Conservation (phyloP, 2,888 invertebrate genomes). For the Thyatira batis region DNA sequence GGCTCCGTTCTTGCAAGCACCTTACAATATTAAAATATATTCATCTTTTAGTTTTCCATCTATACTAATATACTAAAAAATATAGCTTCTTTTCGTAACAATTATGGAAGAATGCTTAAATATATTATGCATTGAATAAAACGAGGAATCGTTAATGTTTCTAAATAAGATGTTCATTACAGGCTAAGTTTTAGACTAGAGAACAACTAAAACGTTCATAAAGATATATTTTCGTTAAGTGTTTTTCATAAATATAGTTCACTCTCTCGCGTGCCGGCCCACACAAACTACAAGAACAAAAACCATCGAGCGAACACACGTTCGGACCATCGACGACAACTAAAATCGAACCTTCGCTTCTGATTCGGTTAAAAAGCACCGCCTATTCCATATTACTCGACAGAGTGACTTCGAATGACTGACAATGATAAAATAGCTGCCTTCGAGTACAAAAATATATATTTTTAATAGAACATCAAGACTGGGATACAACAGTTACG, state of each 20-base stretch:
- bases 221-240: constrained; percentile 55
- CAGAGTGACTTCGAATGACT: not conserved
- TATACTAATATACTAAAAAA: constrained; percentile 58
- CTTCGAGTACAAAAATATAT: not conserved
- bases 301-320: constrained; percentile 54
- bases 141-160: constrained; percentile 37
- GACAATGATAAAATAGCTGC: not conserved
- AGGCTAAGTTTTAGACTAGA: constrained; percentile 76
- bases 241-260: constrained; percentile 57
- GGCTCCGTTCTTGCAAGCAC: constrained; percentile 66
- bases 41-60: constrained; percentile 49
- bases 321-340: constrained; percentile 45
- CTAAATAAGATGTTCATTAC: constrained; percentile 42
- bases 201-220: constrained; percentile 69
- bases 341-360: constrained; percentile 62
- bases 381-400: constrained; percentile 19
- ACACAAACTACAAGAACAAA: constrained; percentile 44
- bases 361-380: constrained; percentile 37
- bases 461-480: not conserved
- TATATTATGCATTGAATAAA: constrained; percentile 51
- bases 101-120: constrained; percentile 71
- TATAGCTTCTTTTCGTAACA: constrained; percentile 69
- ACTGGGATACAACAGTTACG: not conserved
- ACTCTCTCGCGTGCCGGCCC: constrained; percentile 54
- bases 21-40: constrained; percentile 55